Evolutionary conservation across 2,113 vertebrate genomes (phyloP).

Genomic region (Indicator maculatus): DNA sequence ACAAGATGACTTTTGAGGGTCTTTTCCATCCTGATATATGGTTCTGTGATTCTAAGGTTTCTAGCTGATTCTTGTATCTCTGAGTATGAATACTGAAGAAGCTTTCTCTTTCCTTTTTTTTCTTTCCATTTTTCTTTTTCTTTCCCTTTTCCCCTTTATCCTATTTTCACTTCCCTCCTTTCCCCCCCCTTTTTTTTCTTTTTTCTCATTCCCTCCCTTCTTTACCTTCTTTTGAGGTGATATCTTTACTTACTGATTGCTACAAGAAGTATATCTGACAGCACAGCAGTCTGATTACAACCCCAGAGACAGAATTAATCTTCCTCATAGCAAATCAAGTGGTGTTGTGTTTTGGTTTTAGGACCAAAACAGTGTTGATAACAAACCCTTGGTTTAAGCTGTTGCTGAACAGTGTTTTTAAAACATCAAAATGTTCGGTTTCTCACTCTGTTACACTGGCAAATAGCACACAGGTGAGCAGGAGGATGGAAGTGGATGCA

Average conservation of each 20-base stretch:
- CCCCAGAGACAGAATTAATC: neutral
- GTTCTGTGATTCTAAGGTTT: too few relatives aligned
- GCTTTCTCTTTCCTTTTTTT: too few relatives aligned
- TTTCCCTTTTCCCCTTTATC: accelerated
- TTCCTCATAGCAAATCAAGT: neutral
- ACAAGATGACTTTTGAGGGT: too few relatives aligned
- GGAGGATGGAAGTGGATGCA: neutral
- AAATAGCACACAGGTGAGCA: neutral
- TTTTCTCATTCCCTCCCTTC: accelerated
- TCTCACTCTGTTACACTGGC: neutral
- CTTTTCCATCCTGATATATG: too few relatives aligned
- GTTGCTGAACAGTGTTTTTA: neutral
- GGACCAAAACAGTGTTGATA: neutral
- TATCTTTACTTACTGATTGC: neutral
- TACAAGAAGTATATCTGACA: neutral
- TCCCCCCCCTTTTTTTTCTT: too few relatives aligned
- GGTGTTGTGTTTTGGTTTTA: neutral
- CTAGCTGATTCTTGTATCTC: too few relatives aligned
- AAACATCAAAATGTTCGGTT: neutral
- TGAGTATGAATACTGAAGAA: neutral
- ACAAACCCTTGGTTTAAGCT: neutral
- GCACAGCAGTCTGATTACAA: neutral
- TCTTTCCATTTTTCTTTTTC: too few relatives aligned
- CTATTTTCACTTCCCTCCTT: too few relatives aligned
- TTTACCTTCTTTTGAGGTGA: neutral